Base-by-base conservation (phyloP, 2,888 invertebrate genomes). In the Muscina levida region DNA sequence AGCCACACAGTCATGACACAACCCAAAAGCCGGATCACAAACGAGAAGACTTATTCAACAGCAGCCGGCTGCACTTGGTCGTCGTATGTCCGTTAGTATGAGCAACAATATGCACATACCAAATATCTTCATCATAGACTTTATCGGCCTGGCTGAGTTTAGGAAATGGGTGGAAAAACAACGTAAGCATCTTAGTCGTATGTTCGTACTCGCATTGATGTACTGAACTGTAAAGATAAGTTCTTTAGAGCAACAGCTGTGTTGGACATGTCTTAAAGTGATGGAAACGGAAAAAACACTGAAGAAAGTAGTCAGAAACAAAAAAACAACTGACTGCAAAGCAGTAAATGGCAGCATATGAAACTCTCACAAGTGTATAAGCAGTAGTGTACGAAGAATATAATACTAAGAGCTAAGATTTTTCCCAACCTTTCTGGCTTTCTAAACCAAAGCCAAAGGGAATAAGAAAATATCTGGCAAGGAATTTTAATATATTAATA, bases 401-500 rank as follows among this genome's bases (percentile, higher is more conserved):
- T n/a, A n/a, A n/a, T n/a, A 73, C 22, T 22, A 19, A 17, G 42
- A 19, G 19, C 13, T 39, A 39, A 1, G 62, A 67, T 72, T 56
- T 72, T 73, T n/a, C 66, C 56, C 46, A 74, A 67, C 53, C 57
- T 73, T 31, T 31, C 31, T 75, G 22, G 5, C 19, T 59, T 72
- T 48, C 44, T 22, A 62, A 62, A 22, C 62, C 62, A 42, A n/a
- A 42, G 62, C 42, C 62, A 62, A 62, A 11, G 39, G 62, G 62
- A 42, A 17, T 13, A 39, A 8, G 8, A 8, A 26, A 62, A 62
- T 62, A 77, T 56, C 71, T 75, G 56, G 24, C 68, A 39, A 62
- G 22, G 72, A 81, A 81, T 77, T 81, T 81, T 81, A 77, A 81
- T 77, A 81, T 77, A 51, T 81, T 75, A 65, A 74, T 72, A 72